Base-by-base conservation (phyloP, 2,113 vertebrate genomes). In the Alligator mississippiensis region DNA sequence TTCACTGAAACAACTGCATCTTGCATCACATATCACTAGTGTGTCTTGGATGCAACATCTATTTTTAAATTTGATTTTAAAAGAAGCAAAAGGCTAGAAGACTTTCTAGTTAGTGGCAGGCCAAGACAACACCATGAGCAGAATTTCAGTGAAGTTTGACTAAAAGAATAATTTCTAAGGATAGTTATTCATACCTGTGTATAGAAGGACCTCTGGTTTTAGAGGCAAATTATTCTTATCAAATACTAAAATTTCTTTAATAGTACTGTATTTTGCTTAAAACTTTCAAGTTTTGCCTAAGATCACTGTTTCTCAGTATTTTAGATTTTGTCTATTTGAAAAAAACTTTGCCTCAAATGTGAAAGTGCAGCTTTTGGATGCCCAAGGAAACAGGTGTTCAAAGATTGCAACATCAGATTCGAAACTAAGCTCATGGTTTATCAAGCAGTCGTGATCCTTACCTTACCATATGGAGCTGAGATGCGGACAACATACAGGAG, bases 1-100 rank as follows among this genome's bases (percentile, higher is more conserved):
- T 59, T 38, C 60, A 79, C 55, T 74, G n/a, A 86, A 86, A 68
- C 19, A 95, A 24, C 15, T 66, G 6, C 60, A 82, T 93, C 72
- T 13, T 80, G 76, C 55, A 47, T 47, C 47, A 47, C 47, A 47
- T 47, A 47, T 9, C 47, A 80, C 82, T 62, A 24, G 14, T 14
- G 7, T 59, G 10, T 15, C 4, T 88, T 77, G 60, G 16, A 91
- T 27, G 34, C 68, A 38, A 34, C 7, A 34, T 5, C 10, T 91
- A 74, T 94, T 93, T 92, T 94, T 79, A 15, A 47, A 59, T 91
- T 79, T 81, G 59, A 88, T 82, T 91, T 82, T 9, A 47, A 47
- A 47, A 47, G 30, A 93, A 92, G 22, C 66, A 70, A 94, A 84
- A 93, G 76, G 27, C 77, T 87, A 66, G 74, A 24, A 80, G 9